Conservation (phyloP, 2,797 vertebrate genomes). For the Heterohyrax brucei region DNA sequence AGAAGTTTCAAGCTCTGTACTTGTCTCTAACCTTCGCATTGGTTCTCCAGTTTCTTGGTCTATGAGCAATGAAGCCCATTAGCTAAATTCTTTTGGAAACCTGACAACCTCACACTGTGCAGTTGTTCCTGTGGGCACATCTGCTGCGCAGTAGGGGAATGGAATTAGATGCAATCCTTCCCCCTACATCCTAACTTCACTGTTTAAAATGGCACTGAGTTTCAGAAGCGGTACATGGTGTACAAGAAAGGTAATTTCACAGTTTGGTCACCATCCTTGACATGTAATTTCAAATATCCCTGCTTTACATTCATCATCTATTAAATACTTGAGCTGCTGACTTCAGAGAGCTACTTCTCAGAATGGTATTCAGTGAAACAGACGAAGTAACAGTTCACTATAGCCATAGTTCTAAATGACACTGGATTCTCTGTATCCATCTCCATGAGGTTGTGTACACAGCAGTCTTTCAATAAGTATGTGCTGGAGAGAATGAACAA, state of each 20-base stretch:
- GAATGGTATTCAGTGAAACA: neutral
- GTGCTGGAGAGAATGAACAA: conserved; percentile 49
- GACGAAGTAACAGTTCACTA: neutral
- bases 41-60: conserved; percentile 58
- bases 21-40: conserved; percentile 67
- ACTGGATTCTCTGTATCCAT: neutral
- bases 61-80: conserved; percentile 84
- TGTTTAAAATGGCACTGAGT: conserved; percentile 31
- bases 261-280: neutral
- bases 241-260: conserved; percentile 1
- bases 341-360: neutral
- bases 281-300: neutral
- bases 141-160: conserved; percentile 68
- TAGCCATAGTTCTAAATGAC: neutral
- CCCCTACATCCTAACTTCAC: neutral
- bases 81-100: conserved; percentile 86
- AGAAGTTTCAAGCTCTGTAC: neutral
- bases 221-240: neutral
- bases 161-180: conserved; percentile 51
- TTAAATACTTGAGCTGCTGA: neutral
- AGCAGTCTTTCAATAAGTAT: conserved; percentile 23
- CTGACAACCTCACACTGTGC: conserved; percentile 75
- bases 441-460: neutral
- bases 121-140: conserved; percentile 80
- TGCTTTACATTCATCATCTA: neutral